A percentile compares a stretch with the other conserved stretches of the same genome.
These are phyloP conservation scores for Amphipoea lucens DNA, from an alignment of 2,888 invertebrate species.

Conservation along the genomic window DNA sequence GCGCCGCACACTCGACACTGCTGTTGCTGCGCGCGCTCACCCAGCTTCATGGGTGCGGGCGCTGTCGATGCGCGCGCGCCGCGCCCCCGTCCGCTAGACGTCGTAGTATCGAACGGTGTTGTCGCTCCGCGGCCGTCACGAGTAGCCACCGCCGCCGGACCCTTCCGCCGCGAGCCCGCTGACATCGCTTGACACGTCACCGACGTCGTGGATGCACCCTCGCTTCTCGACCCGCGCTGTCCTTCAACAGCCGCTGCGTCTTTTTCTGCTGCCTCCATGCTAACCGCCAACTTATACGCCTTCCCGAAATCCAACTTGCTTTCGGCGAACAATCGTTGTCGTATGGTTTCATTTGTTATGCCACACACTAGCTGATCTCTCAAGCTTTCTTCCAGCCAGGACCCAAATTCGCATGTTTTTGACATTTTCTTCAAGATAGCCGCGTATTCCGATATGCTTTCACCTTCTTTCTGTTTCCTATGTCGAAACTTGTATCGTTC, in stretches of 20 bases:
- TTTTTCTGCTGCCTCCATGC: too few species aligned
- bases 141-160: neutral
- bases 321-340: neutral
- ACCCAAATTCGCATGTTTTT: neutral
- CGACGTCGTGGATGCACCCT: too few species aligned
- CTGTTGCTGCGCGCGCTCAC: neutral
- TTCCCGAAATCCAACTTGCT: too few species aligned
- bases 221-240: too few species aligned
- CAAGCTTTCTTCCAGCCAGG: slow-evolving; percentile 2
- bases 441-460: slow-evolving; percentile 1
- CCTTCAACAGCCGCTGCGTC: too few species aligned
- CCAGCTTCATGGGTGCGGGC: neutral
- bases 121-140: neutral
- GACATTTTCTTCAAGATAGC: slow-evolving; percentile 5
- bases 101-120: neutral
- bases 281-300: too few species aligned
- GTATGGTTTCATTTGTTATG: neutral
- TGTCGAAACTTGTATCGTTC: neutral
- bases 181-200: too few species aligned
- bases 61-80: too few species aligned
- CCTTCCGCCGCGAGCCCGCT: neutral
- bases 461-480: neutral
- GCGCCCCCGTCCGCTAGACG: neutral
- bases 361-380: neutral
- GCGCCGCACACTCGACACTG: too few species aligned